phyloP scores from a whole-genome alignment of 2,888 invertebrate genomes.

The Bombylius discolor region DNA sequence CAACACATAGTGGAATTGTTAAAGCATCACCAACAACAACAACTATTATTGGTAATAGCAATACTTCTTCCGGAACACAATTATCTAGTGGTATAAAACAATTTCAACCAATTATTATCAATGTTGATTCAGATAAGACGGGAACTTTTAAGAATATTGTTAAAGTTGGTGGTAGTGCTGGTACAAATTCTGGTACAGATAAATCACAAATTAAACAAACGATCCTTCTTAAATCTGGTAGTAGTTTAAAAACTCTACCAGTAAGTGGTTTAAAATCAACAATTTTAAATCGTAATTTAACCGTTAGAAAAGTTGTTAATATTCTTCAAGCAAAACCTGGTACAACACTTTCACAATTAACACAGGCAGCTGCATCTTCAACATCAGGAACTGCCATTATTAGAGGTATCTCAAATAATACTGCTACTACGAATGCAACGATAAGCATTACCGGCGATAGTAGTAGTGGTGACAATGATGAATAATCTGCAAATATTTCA shows the following conservation, averaged over 20 bases:
- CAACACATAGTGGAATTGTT: conserved; percentile 17
- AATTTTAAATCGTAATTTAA: conserved; percentile 25
- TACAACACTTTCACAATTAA: background rate
- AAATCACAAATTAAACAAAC: conserved; percentile 15
- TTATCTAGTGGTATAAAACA: background rate
- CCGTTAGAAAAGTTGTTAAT: conserved; percentile 26
- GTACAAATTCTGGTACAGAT: background rate
- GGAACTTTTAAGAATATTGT: conserved; percentile 14
- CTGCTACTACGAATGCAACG: no score
- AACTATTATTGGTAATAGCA: background rate
- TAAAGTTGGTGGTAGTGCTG: conserved; percentile 8
- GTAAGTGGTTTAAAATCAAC: conserved; percentile 15
- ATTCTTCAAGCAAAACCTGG: conserved; percentile 12
- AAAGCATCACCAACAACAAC: conserved; percentile 5
- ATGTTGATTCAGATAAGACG: conserved; percentile 14
- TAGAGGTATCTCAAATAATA: no score
- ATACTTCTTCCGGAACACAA: background rate
- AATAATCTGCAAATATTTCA: no score
- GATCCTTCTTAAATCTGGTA: conserved; percentile 23
- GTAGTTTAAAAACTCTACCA: conserved; percentile 21
- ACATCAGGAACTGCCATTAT: no score
- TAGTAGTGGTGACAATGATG: no score
- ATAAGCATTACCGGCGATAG: no score
- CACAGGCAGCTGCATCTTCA: no score
- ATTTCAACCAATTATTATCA: conserved; percentile 15